A percentile compares a stretch with the other conserved stretches of the same genome.
These are phyloP conservation scores for Todiramphus chloris DNA, from an alignment of 2,113 vertebrate species.

Conservation along the genomic window DNA sequence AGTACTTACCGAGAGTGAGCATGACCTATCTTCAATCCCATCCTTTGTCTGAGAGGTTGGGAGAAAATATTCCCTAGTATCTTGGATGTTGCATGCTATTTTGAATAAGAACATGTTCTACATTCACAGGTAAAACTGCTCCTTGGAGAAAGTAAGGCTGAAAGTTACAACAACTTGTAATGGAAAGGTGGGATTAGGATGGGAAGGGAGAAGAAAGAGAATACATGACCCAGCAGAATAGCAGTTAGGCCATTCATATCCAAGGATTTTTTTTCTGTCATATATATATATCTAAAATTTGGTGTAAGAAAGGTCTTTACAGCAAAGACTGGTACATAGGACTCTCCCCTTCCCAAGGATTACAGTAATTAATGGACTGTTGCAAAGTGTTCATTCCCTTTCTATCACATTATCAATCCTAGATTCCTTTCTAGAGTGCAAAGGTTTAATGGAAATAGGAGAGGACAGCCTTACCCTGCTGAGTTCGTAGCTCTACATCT, in stretches of 20 bases:
- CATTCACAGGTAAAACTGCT: not conserved
- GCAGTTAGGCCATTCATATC: not conserved
- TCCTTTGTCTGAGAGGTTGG: not conserved
- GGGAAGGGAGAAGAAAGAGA: not conserved
- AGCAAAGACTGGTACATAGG: not conserved
- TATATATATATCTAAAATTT: not conserved
- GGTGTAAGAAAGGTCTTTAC: not conserved
- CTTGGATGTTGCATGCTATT: not conserved
- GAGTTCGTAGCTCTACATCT: not conserved
- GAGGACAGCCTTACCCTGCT: not conserved
- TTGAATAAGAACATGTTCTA: not conserved
- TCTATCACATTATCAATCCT: not conserved
- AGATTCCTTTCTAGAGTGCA: not conserved
- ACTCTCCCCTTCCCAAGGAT: not conserved
- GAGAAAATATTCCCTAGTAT: not conserved
- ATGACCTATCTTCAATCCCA: not conserved
- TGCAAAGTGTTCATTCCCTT: not conserved
- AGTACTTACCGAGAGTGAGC: not conserved
- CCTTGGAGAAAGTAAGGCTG: not conserved
- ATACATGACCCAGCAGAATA: not conserved
- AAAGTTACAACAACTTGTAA: not conserved
- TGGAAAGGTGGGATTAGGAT: not conserved
- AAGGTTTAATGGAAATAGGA: not conserved
- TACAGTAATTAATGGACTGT: not conserved
- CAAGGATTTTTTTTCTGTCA: not conserved